Conservation (phyloP, 2,888 invertebrate genomes). For the Julus scanicus region DNA sequence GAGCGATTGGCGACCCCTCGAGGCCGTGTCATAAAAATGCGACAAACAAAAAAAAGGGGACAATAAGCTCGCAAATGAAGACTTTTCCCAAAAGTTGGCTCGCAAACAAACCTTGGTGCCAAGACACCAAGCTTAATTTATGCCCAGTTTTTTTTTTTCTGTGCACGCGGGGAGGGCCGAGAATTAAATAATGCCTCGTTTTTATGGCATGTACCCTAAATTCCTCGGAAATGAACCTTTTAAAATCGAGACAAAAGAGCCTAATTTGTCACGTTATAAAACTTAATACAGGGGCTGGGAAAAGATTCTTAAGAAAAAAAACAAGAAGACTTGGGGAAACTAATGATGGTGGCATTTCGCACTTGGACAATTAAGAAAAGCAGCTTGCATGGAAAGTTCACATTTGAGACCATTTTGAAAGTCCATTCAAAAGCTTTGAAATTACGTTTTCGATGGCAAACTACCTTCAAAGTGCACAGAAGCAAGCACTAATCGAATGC, state of each 20-base stretch:
- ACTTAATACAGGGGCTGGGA: not conserved
- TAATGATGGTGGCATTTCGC: not conserved
- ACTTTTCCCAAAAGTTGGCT: conserved; percentile 31
- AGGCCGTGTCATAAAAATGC: conserved; percentile 24
- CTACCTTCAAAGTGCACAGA: not conserved
- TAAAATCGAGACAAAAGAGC: conserved; percentile 39
- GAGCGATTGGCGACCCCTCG: conserved; percentile 39
- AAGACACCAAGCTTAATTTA: conserved; percentile 37
- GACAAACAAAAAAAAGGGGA: conserved; percentile 41
- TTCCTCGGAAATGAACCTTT: conserved; percentile 43
- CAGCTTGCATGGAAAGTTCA: not conserved
- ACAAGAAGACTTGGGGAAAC: not conserved
- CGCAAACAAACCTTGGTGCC: conserved; percentile 25
- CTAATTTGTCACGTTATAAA: conserved; percentile 47
- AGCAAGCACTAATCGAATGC: not conserved
- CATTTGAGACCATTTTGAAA: not conserved
- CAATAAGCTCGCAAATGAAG: conserved; percentile 41
- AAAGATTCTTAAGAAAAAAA: not conserved
- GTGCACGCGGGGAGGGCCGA: not conserved
- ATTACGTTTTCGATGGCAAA: not conserved
- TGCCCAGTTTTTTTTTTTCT: not conserved
- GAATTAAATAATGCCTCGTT: conserved; percentile 30
- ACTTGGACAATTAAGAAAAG: not conserved
- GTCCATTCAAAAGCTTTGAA: not conserved
- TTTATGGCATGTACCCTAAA: conserved; percentile 40